These are phyloP conservation scores for Dasypolia templi DNA, from an alignment of 2,888 invertebrate species.

Conservation along the genomic window DNA sequence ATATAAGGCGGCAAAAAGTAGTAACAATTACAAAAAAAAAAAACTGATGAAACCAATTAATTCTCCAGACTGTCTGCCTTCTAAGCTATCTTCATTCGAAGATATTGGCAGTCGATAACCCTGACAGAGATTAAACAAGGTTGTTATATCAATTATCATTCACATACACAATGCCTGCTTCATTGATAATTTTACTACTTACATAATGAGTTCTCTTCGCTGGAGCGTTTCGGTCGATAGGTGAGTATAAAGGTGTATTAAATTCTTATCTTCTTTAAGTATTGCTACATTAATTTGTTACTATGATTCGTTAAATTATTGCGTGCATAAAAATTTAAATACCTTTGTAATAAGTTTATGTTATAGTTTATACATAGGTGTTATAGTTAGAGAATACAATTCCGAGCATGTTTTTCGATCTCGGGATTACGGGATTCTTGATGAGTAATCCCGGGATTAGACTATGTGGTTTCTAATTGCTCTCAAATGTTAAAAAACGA, in stretches of 20 bases:
- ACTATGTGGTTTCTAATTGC: no score
- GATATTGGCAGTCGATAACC: conserved; percentile 38
- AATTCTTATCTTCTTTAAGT: conserved; percentile 15
- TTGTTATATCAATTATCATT: conserved; percentile 46
- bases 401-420: no score
- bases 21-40: background rate
- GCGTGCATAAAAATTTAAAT: background rate
- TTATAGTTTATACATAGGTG: no score
- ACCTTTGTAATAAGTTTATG: background rate
- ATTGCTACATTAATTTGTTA: conserved; percentile 18
- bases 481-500: no score
- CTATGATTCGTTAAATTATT: conserved; percentile 20
- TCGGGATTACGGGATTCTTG: no score
- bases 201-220: conserved; percentile 28
- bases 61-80: conserved; percentile 30
- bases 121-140: conserved; percentile 57
- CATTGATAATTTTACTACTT: conserved; percentile 45
- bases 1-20: background rate
- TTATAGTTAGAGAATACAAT: no score
- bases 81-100: conserved; percentile 17
- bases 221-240: conserved; percentile 14
- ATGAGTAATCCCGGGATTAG: no score
- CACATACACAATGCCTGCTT: conserved; percentile 37
- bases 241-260: conserved; percentile 25
- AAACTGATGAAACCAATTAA: background rate